Evolutionary conservation across 2,113 vertebrate genomes (phyloP).

Genomic region (Lucifuga dentata): DNA sequence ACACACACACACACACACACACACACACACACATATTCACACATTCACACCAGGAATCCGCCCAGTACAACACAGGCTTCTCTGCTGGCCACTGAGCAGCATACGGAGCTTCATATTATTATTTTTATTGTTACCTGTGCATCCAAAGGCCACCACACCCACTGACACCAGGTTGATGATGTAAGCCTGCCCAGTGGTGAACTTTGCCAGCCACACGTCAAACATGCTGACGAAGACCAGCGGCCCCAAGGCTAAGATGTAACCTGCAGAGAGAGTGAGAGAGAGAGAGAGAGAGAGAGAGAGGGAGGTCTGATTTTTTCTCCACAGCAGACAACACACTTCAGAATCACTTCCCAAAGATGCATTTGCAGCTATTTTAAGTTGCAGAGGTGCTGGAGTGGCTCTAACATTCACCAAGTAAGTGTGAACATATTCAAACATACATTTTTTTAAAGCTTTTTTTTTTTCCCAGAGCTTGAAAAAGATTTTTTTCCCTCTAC

Average conservation of each 20-base stretch:
- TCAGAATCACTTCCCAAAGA: constrained; percentile 51
- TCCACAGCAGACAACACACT: constrained; percentile 32
- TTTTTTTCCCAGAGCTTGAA: not conserved
- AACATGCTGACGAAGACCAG: constrained; percentile 95
- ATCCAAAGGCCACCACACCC: constrained; percentile 95
- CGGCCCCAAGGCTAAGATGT: constrained; percentile 92
- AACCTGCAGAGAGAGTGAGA: constrained; percentile 83
- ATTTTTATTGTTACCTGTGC: constrained; percentile 89
- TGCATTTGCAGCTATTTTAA: constrained; percentile 49
- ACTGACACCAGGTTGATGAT: constrained; percentile 92
- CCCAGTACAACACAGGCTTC: no score
- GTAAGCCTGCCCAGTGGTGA: constrained; percentile 90
- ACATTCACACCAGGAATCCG: no score
- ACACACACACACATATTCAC: no score
- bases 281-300: not conserved
- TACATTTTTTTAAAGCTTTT: constrained; percentile 38
- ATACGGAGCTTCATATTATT: no score
- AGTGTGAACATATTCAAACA: constrained; percentile 29
- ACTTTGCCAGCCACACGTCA: constrained; percentile 94
- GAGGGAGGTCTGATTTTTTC: not conserved
- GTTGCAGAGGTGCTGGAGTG: constrained; percentile 10
- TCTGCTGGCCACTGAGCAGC: no score
- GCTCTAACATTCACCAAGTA: constrained; percentile 1
- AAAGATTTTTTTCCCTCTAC: constrained; percentile 9
- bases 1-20: no score